These are phyloP conservation scores for Mohoua ochrocephala DNA, from an alignment of 2,113 vertebrate genomes.

Conservation along the genomic window DNA sequence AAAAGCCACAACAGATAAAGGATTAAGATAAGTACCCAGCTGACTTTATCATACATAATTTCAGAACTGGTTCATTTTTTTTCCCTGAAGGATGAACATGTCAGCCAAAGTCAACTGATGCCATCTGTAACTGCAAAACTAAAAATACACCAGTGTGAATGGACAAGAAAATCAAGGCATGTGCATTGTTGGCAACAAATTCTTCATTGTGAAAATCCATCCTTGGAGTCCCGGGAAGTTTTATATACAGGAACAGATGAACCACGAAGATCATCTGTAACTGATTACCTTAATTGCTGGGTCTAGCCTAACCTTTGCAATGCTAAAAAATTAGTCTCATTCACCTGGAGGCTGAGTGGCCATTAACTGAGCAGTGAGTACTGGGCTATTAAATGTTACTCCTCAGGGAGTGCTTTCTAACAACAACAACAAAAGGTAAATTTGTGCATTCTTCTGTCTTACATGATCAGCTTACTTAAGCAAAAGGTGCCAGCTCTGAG, in stretches of 20 bases:
- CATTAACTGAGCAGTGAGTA: neutral
- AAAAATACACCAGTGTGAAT: constrained; percentile 4
- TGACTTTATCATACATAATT: constrained; percentile 24
- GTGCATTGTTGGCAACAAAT: neutral
- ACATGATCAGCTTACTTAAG: neutral
- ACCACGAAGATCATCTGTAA: constrained; percentile 14
- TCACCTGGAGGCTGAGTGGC: neutral
- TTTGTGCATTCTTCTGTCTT: neutral
- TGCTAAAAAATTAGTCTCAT: constrained; percentile 15
- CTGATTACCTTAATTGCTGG: constrained; percentile 10
- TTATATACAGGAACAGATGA: neutral
- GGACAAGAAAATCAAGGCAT: constrained; percentile 30
- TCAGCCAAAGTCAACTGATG: constrained; percentile 48
- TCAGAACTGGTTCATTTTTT: constrained; percentile 21
- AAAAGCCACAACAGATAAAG: constrained; percentile 29
- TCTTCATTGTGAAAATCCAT: constrained; percentile 10
- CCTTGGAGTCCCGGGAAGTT: neutral
- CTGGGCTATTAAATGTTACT: neutral
- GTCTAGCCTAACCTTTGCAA: constrained; percentile 12
- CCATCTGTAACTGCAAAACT: constrained; percentile 41
- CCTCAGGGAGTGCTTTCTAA: neutral
- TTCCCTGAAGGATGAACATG: constrained; percentile 12
- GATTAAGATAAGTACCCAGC: constrained; percentile 39
- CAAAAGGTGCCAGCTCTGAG: neutral
- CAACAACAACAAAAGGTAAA: neutral